A percentile compares a stretch with the other conserved stretches of the same genome.
Evolutionary conservation across 2,888 invertebrate species (phyloP).

Genomic region (Eupithecia centaureata): DNA sequence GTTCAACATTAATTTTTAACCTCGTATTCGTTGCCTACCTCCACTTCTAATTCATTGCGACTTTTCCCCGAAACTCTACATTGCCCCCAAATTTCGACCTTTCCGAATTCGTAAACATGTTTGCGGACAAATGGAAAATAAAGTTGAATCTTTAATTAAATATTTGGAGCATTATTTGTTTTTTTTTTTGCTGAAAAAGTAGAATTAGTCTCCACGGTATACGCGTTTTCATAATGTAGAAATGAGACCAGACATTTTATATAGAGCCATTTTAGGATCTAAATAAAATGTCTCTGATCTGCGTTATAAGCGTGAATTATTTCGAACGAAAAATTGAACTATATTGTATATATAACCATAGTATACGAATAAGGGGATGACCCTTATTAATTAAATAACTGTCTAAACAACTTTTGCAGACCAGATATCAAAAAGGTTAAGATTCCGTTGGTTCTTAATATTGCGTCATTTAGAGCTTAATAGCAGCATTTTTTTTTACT

Average conservation of each 20-base stretch:
- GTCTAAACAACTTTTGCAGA: no score
- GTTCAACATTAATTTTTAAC: slow-evolving; percentile 30
- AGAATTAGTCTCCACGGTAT: slow-evolving; percentile 51
- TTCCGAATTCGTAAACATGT: slow-evolving; percentile 30
- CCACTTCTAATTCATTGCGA: slow-evolving; percentile 37
- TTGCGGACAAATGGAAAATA: slow-evolving; percentile 40
- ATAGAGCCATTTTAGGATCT: no score
- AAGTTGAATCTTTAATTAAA: slow-evolving; percentile 52
- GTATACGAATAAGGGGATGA: no score
- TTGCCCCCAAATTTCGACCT: slow-evolving; percentile 27
- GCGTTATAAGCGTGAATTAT: background rate
- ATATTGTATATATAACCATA: no score
- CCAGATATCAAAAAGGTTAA: no score
- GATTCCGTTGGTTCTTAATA: no score
- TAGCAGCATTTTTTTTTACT: no score
- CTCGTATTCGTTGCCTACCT: slow-evolving; percentile 26
- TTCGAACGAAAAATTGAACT: no score
- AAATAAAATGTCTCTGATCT: background rate
- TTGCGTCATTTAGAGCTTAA: no score
- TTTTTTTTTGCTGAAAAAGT: slow-evolving; percentile 47
- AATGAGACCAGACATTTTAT: slow-evolving; percentile 45
- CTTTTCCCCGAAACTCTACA: slow-evolving; percentile 23
- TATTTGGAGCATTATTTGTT: slow-evolving; percentile 33
- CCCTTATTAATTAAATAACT: no score
- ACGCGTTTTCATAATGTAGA: slow-evolving; percentile 41